Base-by-base conservation (phyloP, 2,113 vertebrate species). In the Willisornis vidua region DNA sequence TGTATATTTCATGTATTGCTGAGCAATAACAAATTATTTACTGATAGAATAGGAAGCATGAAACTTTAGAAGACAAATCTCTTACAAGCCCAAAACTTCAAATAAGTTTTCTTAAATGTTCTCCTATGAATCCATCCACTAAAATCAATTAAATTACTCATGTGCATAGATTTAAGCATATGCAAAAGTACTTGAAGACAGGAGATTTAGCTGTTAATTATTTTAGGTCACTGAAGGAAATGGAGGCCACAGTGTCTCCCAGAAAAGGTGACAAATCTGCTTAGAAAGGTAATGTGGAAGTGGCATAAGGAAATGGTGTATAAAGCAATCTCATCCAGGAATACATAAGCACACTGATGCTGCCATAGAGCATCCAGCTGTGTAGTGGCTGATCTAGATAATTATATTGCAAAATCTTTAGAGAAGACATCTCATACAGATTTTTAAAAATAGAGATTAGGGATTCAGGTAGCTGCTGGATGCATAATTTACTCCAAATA, bases 351-450 rank as follows among this genome's bases (percentile, higher is more conserved):
- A 65, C 76, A 70, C 23, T 79, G 92, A 74, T 88, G 94, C 31
- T 90, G 87, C 76, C 8, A 6, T 20, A 89, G 93, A 92, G 29
- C 81, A 93, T 91, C 80, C 59, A 86, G 19, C 59, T 86, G 61
- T 13, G 75, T 57, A 76, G 91, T 93, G 96, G 96, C 91, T 96
- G 97, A 97, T 96, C 92, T 88, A 80, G 82, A 82, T 90, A 94
- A 92, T 83, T 96, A 88, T 92, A 86, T 72, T 74, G 46, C 79
- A 93, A 97, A 94, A 89, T 88, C 79, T 93, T 86, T 61, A 90
- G 78, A 93, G 93, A 74, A 98, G 96, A 95, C 85, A 96, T 91
- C 90, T 95, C 88, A 96, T 97, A 88, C 85, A 94, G 96, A 96
- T 97, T 97, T 96, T 93, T 97, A 80, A 97, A 91, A 96, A 93